Evolutionary conservation across 2,113 vertebrate species (phyloP).

Genomic region (Protobothrops flavoviridis): DNA sequence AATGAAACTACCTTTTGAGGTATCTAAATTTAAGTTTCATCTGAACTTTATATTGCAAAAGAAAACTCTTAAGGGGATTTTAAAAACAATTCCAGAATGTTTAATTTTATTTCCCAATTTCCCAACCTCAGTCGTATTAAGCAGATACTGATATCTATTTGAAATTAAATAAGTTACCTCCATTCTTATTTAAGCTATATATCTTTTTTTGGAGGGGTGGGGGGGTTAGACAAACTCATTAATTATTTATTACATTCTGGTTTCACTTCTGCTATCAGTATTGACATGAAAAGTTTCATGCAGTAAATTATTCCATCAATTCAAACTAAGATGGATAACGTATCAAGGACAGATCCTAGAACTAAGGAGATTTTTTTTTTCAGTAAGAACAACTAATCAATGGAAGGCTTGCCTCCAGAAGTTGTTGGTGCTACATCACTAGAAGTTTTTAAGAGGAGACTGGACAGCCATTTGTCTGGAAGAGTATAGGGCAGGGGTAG

Average conservation of each 20-base stretch:
- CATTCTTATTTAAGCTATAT: not conserved
- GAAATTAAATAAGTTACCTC: not conserved
- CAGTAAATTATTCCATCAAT: not conserved
- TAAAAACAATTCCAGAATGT: not conserved
- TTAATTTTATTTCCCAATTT: not conserved
- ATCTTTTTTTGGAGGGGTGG: not conserved
- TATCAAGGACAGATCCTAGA: not conserved
- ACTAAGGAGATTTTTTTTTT: not conserved
- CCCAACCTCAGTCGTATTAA: not conserved
- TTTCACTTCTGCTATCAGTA: not conserved
- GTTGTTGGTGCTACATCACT: too few relatives aligned
- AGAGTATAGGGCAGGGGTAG: too few relatives aligned
- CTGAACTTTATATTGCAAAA: not conserved
- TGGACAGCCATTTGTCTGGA: too few relatives aligned
- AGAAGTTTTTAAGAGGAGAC: too few relatives aligned
- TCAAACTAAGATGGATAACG: not conserved
- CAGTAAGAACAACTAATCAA: not conserved
- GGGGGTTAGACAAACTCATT: not conserved
- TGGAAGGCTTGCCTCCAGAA: too few relatives aligned
- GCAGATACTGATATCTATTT: not conserved
- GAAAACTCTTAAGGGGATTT: not conserved
- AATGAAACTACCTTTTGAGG: not conserved
- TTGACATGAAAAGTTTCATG: not conserved
- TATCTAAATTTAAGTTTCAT: not conserved
- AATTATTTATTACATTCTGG: not conserved